These are phyloP conservation scores for Pseudolaguvia tuberculata DNA, from an alignment of 2,113 vertebrate genomes.

Conservation along the genomic window DNA sequence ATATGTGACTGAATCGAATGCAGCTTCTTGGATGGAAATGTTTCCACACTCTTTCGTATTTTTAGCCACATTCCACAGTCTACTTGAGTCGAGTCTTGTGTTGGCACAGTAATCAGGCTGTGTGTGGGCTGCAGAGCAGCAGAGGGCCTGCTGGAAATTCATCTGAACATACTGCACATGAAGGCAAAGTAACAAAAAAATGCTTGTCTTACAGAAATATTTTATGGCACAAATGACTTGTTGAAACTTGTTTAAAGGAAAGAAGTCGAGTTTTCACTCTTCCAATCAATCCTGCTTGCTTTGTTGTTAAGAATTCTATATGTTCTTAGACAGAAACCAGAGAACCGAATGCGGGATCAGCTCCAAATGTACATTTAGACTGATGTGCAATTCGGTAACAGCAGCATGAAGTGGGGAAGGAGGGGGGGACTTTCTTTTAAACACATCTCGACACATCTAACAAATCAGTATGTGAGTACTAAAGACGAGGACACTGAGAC, in stretches of 20 bases:
- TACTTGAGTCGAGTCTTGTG: constrained; percentile 8
- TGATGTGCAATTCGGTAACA: neutral
- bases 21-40: constrained; percentile 16
- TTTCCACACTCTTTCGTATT: neutral
- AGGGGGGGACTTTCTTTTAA: too few species aligned
- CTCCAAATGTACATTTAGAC: neutral
- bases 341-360: neutral
- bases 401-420: too few species aligned
- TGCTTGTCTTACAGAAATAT: constrained; percentile 13
- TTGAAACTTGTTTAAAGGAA: neutral
- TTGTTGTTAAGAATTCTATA: neutral
- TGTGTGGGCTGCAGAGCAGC: constrained; percentile 41
- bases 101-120: constrained; percentile 44
- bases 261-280: constrained; percentile 7
- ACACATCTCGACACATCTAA: neutral
- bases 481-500: neutral
- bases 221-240: constrained; percentile 16
- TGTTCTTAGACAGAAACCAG: neutral
- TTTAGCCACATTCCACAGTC: constrained; percentile 36
- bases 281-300: neutral
- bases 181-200: constrained; percentile 28
- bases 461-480: neutral
- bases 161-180: constrained; percentile 29
- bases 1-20: constrained; percentile 26
- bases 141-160: constrained; percentile 16